phyloP scores from a whole-genome alignment of 2,797 vertebrate species.

The Babyrousa celebensis region DNA sequence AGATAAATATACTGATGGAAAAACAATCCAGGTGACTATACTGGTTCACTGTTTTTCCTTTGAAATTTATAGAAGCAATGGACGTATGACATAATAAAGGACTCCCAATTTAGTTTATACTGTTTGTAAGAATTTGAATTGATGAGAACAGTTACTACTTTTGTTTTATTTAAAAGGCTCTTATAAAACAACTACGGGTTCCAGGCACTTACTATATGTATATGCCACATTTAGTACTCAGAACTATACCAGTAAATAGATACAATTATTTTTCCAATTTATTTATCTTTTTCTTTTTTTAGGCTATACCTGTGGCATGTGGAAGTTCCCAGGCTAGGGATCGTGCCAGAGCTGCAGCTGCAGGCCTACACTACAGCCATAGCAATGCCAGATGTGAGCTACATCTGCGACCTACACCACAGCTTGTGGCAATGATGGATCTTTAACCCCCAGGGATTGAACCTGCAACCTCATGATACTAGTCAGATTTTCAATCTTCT shows the following conservation, averaged over 20 bases:
- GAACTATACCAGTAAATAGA: not conserved
- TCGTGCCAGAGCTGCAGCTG: too few relatives aligned
- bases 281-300: too few relatives aligned
- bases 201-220: not conserved
- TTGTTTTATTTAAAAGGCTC: slow-evolving; percentile 3
- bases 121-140: not conserved
- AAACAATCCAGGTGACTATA: not conserved
- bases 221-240: not conserved
- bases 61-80: slow-evolving; percentile 14
- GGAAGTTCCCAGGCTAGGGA: too few relatives aligned
- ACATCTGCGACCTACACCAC: too few relatives aligned
- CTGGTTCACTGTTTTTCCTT: not conserved
- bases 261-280: not conserved
- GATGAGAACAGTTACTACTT: not conserved
- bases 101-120: not conserved
- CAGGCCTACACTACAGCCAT: too few relatives aligned
- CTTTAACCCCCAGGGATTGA: too few relatives aligned
- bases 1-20: not conserved
- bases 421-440: too few relatives aligned
- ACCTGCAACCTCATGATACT: too few relatives aligned
- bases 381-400: too few relatives aligned
- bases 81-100: not conserved
- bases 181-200: not conserved
- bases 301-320: too few relatives aligned
- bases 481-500: too few relatives aligned